Evolutionary conservation across 2,888 invertebrate species (phyloP).

Genomic region (Agelastica alni): DNA sequence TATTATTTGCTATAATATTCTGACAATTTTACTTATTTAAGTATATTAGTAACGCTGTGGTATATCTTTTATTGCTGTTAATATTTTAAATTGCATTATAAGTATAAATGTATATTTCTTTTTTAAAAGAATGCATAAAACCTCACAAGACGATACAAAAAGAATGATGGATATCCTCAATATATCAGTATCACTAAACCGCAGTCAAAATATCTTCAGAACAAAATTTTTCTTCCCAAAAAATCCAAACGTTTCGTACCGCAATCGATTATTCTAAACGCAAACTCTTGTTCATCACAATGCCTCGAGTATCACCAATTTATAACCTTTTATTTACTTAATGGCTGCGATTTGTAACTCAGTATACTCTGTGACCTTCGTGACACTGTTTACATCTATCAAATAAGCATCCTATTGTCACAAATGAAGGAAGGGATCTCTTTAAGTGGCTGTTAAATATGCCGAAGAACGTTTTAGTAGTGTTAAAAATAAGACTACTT

Average conservation of each 20-base stretch:
- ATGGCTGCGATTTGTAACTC: conserved; percentile 54
- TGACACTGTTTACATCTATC: conserved; percentile 46
- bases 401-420: conserved; percentile 45
- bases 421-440: conserved; percentile 28
- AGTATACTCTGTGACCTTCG: conserved; percentile 43
- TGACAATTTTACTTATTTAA: too few species aligned
- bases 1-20: too few species aligned
- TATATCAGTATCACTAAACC: conserved; percentile 19
- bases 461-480: conserved; percentile 49
- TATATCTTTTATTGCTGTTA: too few species aligned
- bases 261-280: conserved; percentile 47
- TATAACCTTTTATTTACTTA: conserved; percentile 55
- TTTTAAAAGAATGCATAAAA: conserved; percentile 1
- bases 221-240: conserved; percentile 21
- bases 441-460: conserved; percentile 37
- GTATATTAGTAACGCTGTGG: too few species aligned
- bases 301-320: conserved; percentile 53
- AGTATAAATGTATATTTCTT: not conserved
- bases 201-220: conserved; percentile 28
- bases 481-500: conserved; percentile 47
- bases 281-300: conserved; percentile 37
- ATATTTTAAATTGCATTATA: too few species aligned
- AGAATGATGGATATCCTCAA: conserved; percentile 16
- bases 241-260: too few species aligned
- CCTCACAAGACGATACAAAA: conserved; percentile 17